Percentiles rank a stretch among this genome's conserved stretches.
phyloP scores from a whole-genome alignment of 2,797 vertebrate species.

The Eupleurogrammus muticus region DNA sequence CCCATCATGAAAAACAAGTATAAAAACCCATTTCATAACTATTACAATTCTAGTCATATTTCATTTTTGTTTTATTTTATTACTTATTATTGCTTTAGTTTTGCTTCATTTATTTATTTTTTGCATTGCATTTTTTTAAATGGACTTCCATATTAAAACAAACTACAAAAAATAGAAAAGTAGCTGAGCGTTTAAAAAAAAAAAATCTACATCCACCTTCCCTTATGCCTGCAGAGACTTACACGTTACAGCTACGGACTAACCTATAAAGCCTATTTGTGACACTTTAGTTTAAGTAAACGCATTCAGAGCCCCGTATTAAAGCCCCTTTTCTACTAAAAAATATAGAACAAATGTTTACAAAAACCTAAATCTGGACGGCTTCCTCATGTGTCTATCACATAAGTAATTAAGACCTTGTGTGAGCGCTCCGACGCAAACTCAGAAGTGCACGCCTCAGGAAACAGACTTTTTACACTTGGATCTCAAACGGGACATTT shows the following conservation, averaged over 20 bases:
- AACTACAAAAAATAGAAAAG: constrained; percentile 22
- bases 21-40: background rate
- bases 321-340: constrained; percentile 26
- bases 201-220: background rate
- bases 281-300: constrained; percentile 37
- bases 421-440: constrained; percentile 45
- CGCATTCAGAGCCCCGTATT: constrained; percentile 19
- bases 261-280: constrained; percentile 16
- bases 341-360: constrained; percentile 23
- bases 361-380: constrained; percentile 30
- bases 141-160: constrained; percentile 9
- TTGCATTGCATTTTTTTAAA: background rate
- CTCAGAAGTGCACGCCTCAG: constrained; percentile 32
- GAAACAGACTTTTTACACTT: constrained; percentile 35
- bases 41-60: background rate
- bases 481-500: constrained; percentile 40
- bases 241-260: constrained; percentile 16
- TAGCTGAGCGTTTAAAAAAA: background rate
- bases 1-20: background rate
- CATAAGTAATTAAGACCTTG: constrained; percentile 65
- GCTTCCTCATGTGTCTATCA: constrained; percentile 23
- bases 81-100: no score
- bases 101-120: no score
- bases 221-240: constrained; percentile 16
- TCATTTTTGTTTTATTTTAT: no score